Conservation (phyloP, 2,888 invertebrate genomes). For the Dynastes hyllus region DNA sequence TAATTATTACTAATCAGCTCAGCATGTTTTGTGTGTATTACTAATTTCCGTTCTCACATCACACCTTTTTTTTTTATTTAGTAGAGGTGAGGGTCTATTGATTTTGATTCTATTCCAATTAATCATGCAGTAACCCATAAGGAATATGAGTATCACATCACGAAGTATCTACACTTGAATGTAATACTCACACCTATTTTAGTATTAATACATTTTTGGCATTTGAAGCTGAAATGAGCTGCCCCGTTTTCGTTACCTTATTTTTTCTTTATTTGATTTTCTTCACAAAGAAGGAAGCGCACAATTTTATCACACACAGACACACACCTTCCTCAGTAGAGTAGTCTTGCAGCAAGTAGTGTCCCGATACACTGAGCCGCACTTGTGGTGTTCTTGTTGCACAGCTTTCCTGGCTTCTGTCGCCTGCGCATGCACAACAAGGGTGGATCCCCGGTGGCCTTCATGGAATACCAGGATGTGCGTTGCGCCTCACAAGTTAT, state of each 20-base stretch:
- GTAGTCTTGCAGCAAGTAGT: slow-evolving; percentile 40
- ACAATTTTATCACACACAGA: slow-evolving; percentile 20
- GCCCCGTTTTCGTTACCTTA: background rate
- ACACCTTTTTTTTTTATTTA: slow-evolving; percentile 25
- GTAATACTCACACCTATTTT: slow-evolving; percentile 4
- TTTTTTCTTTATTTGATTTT: slow-evolving; percentile 4
- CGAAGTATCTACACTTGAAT: slow-evolving; percentile 1
- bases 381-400: slow-evolving; percentile 73
- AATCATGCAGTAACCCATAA: background rate
- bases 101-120: slow-evolving; percentile 19
- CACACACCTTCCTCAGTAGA: slow-evolving; percentile 42
- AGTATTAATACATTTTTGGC: background rate
- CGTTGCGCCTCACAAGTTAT: slow-evolving; percentile 93
- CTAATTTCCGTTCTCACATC: slow-evolving; percentile 34
- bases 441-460: slow-evolving; percentile 95
- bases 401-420: slow-evolving; percentile 98
- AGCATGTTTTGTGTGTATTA: slow-evolving; percentile 37
- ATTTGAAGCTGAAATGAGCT: background rate
- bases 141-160: slow-evolving; percentile 9
- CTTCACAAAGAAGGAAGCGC: background rate
- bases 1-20: slow-evolving; percentile 17
- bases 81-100: slow-evolving; percentile 27
- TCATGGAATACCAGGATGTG: slow-evolving; percentile 97
- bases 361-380: slow-evolving; percentile 56
- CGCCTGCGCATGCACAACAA: slow-evolving; percentile 96